These are phyloP conservation scores for Chironomus riparius DNA, from an alignment of 2,888 invertebrate genomes.

Conservation along the genomic window DNA sequence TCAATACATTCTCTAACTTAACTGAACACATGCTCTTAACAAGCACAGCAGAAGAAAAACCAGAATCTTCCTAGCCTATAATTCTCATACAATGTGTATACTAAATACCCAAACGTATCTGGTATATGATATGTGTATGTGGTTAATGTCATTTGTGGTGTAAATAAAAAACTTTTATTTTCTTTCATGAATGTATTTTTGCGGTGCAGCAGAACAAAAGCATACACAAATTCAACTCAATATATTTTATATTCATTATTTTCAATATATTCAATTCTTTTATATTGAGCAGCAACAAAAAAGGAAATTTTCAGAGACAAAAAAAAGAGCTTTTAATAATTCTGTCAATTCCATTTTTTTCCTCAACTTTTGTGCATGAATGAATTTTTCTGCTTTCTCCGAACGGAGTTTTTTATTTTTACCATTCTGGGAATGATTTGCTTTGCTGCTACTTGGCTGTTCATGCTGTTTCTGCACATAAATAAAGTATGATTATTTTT, in stretches of 20 bases:
- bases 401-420: background rate
- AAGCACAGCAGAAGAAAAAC: background rate
- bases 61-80: no score
- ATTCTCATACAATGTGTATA: no score
- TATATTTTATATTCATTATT: background rate
- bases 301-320: background rate
- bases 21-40: background rate
- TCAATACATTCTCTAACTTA: background rate
- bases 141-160: background rate
- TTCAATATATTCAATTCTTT: background rate
- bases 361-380: constrained; percentile 15
- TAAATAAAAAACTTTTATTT: background rate
- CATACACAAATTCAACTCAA: no score
- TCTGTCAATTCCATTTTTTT: constrained; percentile 12
- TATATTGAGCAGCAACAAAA: background rate
- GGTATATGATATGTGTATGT: background rate
- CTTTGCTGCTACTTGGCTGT: background rate
- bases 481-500: background rate
- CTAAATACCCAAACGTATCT: background rate
- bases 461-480: background rate
- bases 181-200: background rate
- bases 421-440: background rate
- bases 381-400: background rate
- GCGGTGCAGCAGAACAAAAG: no score
- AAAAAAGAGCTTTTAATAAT: background rate